Percentiles rank a stretch among this genome's conserved stretches.
Conservation (phyloP, 2,113 vertebrate genomes). For the Tretioscincus oriximinensis region DNA sequence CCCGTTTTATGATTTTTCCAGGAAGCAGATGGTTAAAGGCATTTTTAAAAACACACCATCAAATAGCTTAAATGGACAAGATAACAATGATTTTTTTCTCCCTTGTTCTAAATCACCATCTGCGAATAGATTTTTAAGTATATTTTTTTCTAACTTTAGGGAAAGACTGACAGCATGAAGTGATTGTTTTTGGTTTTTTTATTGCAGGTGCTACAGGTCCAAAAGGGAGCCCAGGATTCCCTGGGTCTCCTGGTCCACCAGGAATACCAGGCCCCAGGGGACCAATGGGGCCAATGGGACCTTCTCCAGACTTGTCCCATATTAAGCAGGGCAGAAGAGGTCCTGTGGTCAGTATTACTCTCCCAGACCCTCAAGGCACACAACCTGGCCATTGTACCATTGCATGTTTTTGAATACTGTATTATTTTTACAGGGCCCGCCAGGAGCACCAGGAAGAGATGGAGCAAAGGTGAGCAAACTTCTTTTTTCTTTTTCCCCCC, state of each 20-base stretch:
- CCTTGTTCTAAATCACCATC: background rate
- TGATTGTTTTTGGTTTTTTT: slow-evolving; percentile 19
- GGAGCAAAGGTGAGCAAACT: slow-evolving; percentile 83
- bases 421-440: slow-evolving; percentile 79
- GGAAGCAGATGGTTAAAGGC: no score
- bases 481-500: background rate
- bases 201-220: slow-evolving; percentile 85
- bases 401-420: slow-evolving; percentile 33
- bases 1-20: background rate
- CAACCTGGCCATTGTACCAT: background rate
- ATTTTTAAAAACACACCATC: no score
- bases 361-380: background rate
- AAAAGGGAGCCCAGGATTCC: slow-evolving; percentile 82
- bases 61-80: no score
- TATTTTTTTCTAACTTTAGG: background rate
- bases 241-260: slow-evolving; percentile 80
- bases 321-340: slow-evolving; percentile 93
- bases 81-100: slow-evolving; percentile 3
- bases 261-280: slow-evolving; percentile 89
- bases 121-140: background rate
- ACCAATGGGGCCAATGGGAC: slow-evolving; percentile 94
- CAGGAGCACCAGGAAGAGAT: slow-evolving; percentile 88
- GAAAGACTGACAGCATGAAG: no score
- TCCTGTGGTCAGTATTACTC: slow-evolving; percentile 85
- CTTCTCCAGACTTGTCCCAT: slow-evolving; percentile 90